phyloP scores from a whole-genome alignment of 2,888 invertebrate genomes.

The Callinectes sapidus region DNA sequence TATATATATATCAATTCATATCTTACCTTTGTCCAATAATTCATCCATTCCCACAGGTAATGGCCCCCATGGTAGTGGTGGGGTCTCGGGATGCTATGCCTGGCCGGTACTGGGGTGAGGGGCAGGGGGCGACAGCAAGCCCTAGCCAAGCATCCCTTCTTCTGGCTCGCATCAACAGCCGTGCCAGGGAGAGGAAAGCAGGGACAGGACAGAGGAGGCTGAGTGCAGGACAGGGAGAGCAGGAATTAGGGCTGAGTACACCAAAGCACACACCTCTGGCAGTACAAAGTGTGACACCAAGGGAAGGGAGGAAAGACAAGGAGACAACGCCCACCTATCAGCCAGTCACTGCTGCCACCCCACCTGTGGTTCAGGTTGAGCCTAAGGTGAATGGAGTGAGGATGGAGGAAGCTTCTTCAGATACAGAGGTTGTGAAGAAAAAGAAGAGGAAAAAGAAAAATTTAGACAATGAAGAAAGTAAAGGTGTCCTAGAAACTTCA shows the following conservation, averaged over 20 bases:
- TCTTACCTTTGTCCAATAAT: not conserved
- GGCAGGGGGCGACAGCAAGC: not conserved
- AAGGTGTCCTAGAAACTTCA: not conserved
- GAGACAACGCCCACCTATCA: not conserved
- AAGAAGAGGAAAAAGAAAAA: not conserved
- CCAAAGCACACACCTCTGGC: not conserved
- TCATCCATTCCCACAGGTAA: not conserved
- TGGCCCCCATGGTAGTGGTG: not conserved
- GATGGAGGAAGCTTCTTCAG: not conserved
- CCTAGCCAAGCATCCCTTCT: conserved; percentile 38
- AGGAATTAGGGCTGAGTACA: not conserved
- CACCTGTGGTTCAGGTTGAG: not conserved
- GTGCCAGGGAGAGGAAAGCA: conserved; percentile 53
- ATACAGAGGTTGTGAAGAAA: not conserved
- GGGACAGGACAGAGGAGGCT: not conserved
- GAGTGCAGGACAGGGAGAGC: not conserved
- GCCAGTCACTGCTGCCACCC: not conserved
- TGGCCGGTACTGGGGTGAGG: conserved; percentile 51
- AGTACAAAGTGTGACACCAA: not conserved
- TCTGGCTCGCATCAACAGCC: conserved; percentile 49
- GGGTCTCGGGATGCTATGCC: not conserved
- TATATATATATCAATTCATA: no score
- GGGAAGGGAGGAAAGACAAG: not conserved
- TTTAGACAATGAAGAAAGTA: not conserved
- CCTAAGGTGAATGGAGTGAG: not conserved